Conservation (phyloP, 2,888 invertebrate species). For the Apodemia mormo region DNA sequence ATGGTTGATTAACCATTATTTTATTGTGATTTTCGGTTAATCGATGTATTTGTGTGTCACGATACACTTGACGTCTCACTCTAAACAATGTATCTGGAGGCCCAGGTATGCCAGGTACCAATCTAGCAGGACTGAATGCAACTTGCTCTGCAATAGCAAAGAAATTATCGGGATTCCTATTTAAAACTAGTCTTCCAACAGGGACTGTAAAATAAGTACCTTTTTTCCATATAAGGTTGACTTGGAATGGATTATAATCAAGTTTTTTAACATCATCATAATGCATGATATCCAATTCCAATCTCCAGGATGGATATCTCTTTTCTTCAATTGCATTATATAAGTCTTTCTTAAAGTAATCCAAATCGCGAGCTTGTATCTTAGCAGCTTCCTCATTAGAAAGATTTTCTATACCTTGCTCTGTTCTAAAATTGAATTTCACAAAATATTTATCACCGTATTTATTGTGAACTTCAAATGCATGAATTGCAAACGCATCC, state of each 20-base stretch:
- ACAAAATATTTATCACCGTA: constrained; percentile 87
- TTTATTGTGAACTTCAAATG: constrained; percentile 92
- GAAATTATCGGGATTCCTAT: constrained; percentile 53
- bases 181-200: constrained; percentile 53
- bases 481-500: constrained; percentile 95
- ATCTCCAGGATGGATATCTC: constrained; percentile 62
- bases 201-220: constrained; percentile 54
- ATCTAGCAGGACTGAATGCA: constrained; percentile 56
- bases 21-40: constrained; percentile 57
- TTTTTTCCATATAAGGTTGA: constrained; percentile 58
- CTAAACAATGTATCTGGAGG: constrained; percentile 56
- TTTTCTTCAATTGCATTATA: constrained; percentile 92
- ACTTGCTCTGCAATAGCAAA: constrained; percentile 53
- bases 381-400: constrained; percentile 79
- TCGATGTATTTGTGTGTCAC: constrained; percentile 58
- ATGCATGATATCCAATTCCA: constrained; percentile 60
- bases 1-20: constrained; percentile 54
- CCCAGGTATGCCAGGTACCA: constrained; percentile 66
- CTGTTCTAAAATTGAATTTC: constrained; percentile 94
- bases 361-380: constrained; percentile 82
- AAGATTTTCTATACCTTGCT: constrained; percentile 91
- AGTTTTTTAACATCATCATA: constrained; percentile 46
- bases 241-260: constrained; percentile 62
- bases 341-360: constrained; percentile 91
- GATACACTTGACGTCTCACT: constrained; percentile 51